These are phyloP conservation scores for Pagetopsis macropterus DNA, from an alignment of 2,797 vertebrate genomes.

Conservation along the genomic window DNA sequence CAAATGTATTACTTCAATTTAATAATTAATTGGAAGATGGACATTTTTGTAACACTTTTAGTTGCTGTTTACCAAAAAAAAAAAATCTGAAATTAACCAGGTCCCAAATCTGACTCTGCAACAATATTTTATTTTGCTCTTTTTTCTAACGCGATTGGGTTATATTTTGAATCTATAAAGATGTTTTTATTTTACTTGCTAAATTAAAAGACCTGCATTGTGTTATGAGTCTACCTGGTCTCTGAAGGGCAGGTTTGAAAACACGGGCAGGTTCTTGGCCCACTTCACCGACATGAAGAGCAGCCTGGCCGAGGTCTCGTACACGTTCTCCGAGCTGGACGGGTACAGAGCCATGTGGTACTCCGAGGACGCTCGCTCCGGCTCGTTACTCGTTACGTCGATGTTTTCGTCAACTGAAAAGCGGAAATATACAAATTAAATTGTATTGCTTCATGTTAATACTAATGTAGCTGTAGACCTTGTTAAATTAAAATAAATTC, in stretches of 20 bases:
- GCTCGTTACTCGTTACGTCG: slow-evolving; percentile 93
- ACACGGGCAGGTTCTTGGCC: slow-evolving; percentile 97
- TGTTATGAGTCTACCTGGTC: slow-evolving; percentile 88
- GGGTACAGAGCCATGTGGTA: slow-evolving; percentile 87
- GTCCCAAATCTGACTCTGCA: too few species aligned
- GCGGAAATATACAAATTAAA: not conserved
- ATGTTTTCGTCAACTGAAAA: slow-evolving; percentile 91
- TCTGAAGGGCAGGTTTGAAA: slow-evolving; percentile 96
- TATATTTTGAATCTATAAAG: too few species aligned
- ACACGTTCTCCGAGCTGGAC: slow-evolving; percentile 87
- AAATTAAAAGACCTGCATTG: not conserved
- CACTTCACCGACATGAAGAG: slow-evolving; percentile 99
- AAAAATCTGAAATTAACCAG: too few species aligned
- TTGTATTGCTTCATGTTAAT: not conserved
- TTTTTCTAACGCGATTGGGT: too few species aligned
- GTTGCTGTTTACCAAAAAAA: too few species aligned
- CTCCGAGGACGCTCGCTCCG: slow-evolving; percentile 83
- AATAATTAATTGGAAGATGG: too few species aligned
- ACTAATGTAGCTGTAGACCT: not conserved
- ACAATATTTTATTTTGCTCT: too few species aligned
- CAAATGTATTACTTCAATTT: too few species aligned
- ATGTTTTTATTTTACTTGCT: too few species aligned
- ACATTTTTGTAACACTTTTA: too few species aligned
- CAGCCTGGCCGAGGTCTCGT: slow-evolving; percentile 93
- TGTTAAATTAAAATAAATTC: not conserved